phyloP scores from a whole-genome alignment of 2,113 vertebrate genomes.

The Suncus etruscus region DNA sequence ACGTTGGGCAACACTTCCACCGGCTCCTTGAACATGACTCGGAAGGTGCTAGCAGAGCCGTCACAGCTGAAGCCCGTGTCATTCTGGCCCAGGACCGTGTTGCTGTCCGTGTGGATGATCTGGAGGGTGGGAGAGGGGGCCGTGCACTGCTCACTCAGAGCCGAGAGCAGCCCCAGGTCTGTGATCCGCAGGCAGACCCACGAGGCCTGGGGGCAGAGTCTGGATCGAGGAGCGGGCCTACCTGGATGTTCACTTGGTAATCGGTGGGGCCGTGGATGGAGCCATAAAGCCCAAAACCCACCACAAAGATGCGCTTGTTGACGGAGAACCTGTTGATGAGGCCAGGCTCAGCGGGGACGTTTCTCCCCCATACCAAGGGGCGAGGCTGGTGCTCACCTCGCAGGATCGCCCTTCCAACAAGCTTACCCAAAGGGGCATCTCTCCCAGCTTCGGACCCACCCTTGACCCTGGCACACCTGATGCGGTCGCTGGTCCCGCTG shows the following conservation, averaged over 20 bases:
- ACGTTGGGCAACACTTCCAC: constrained; percentile 97
- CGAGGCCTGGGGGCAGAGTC: not conserved
- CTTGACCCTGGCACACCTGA: constrained; percentile 88
- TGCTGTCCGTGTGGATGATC: constrained; percentile 99
- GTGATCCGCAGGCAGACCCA: not conserved
- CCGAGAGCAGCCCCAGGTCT: no score
- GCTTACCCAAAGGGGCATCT: no score
- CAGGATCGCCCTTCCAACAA: no score
- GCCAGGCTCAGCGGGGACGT: not conserved
- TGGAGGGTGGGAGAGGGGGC: constrained; percentile 67
- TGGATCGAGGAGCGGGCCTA: constrained; percentile 73
- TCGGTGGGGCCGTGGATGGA: constrained; percentile 97
- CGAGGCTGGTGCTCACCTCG: no score
- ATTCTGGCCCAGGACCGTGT: constrained; percentile 97
- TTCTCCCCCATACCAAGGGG: no score
- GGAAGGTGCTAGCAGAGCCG: constrained; percentile 96
- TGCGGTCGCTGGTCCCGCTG: constrained; percentile 96
- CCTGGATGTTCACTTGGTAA: constrained; percentile 99
- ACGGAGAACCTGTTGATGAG: constrained; percentile 93
- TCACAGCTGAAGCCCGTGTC: constrained; percentile 99
- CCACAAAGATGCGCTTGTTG: constrained; percentile 95
- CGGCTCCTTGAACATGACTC: constrained; percentile 99
- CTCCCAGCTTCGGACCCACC: no score
- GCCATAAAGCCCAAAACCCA: constrained; percentile 96
- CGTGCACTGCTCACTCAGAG: not conserved